Evolutionary conservation across 1,140 invertebrate species (phyloP).

Genomic region (Atta colombica): DNA sequence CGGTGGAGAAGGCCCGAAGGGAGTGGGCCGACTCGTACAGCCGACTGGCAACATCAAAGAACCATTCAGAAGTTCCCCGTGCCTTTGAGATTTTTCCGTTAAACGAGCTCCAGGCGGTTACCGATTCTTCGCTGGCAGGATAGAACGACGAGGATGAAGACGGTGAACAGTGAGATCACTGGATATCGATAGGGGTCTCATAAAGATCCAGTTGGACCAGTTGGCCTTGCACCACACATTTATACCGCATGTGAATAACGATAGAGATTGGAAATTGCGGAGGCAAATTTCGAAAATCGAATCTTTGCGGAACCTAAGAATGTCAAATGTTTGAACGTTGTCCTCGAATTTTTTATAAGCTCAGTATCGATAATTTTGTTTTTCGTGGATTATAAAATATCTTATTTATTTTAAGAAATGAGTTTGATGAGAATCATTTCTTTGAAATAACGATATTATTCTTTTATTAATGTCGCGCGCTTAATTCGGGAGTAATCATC

Average conservation of each 20-base stretch:
- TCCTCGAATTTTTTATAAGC: not conserved
- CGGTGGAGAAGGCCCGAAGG: slow-evolving; percentile 28
- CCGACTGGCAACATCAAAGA: slow-evolving; percentile 74
- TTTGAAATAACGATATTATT: not conserved
- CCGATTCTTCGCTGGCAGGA: slow-evolving; percentile 65
- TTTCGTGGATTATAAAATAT: not conserved
- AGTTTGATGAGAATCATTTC: not conserved
- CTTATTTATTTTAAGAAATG: not conserved
- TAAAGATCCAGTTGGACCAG: slow-evolving; percentile 65
- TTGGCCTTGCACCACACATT: slow-evolving; percentile 17
- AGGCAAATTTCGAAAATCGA: not conserved
- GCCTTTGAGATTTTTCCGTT: slow-evolving; percentile 76
- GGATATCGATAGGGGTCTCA: slow-evolving; percentile 71
- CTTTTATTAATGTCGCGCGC: not conserved
- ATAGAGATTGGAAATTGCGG: slow-evolving; percentile 29
- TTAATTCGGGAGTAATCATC: not conserved
- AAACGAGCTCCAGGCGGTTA: slow-evolving; percentile 72
- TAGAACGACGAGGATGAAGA: slow-evolving; percentile 54
- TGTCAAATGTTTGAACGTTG: not conserved
- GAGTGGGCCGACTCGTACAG: slow-evolving; percentile 30
- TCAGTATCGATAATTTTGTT: not conserved
- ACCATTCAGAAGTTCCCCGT: slow-evolving; percentile 70
- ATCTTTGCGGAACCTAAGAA: not conserved
- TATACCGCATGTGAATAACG: slow-evolving; percentile 20
- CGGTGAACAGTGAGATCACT: not conserved